Evolutionary conservation across 2,797 vertebrate species (phyloP).

Genomic region (Semotilus atromaculatus): DNA sequence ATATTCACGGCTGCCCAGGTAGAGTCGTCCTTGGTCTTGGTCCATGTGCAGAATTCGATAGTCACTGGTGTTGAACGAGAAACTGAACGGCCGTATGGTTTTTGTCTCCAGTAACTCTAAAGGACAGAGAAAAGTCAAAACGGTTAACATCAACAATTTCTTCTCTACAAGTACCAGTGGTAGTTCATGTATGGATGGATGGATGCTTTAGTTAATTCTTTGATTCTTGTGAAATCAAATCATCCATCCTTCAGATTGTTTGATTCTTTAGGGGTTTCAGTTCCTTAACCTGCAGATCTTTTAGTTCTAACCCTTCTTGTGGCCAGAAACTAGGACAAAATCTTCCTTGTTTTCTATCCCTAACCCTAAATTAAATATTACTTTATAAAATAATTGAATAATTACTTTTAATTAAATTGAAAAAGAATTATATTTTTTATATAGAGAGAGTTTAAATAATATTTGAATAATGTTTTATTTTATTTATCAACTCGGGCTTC

Average conservation of each 20-base stretch:
- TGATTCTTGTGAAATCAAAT: neutral
- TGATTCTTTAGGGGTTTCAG: neutral
- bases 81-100: conserved; percentile 83
- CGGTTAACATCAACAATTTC: neutral
- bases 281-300: neutral
- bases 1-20: conserved; percentile 85
- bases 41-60: conserved; percentile 86
- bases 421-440: no score
- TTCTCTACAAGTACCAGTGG: neutral
- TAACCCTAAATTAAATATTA: neutral
- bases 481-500: neutral
- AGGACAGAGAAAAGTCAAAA: conserved; percentile 34
- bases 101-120: conserved; percentile 84
- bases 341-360: neutral
- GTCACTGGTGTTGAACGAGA: conserved; percentile 87
- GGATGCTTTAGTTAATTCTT: conserved; percentile 1
- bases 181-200: neutral
- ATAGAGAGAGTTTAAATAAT: no score
- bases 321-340: neutral
- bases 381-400: neutral
- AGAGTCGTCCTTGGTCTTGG: conserved; percentile 86
- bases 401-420: no score
- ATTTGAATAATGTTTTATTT: neutral
- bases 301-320: neutral
- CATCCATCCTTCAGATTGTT: neutral